Evolutionary conservation across 2,113 vertebrate genomes (phyloP), one percentile per base, ranked within the genome.

Genomic region (Thunnus thynnus): DNA sequence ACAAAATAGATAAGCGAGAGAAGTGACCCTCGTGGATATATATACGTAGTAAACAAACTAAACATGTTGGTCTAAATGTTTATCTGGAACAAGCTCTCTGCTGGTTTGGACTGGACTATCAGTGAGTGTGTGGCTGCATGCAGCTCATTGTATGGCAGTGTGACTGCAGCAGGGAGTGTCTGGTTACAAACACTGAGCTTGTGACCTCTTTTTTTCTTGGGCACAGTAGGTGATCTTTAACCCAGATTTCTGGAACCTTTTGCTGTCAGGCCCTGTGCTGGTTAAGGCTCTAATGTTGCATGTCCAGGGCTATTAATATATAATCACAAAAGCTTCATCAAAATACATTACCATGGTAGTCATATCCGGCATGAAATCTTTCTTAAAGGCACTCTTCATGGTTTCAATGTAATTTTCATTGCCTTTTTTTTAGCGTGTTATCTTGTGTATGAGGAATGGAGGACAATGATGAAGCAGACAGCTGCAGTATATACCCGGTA

Each of bases 401-500:
- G 32, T 36, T 36, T 36, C 0, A 41, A 41, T 41, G 7, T 2
- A 41, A 41, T 41, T 41, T 41, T 41, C 9, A 41, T 9, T 2
- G 20, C 47, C 36, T 62, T 27, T 8, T 27, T 55, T 22, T 14
- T 46, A 16, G 2, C 4, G n/a, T 68, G n/a, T 44, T 61, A 1
- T 36, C 16, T n/a, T 58, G 4, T 58, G 58, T 17, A 47, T 57
- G 85, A 94, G 94, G 47, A 14, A 94, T 95, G 95, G 93, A 69
- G 13, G 90, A 90, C 9, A 87, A 80, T 5, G 70, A 84, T 47
- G 92, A 96, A 3, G 90, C 91, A 7, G 93, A 93, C 32, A 86
- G 1, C 77, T 93, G 95, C 94, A 90, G 82, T 67, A 85, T 93
- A 10, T 84, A 87, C 58, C 87, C 88, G 30, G 95, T 95, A 90